These are phyloP conservation scores for Girardia tigrina DNA, from an alignment of 2,888 invertebrate genomes.

Conservation along the genomic window DNA sequence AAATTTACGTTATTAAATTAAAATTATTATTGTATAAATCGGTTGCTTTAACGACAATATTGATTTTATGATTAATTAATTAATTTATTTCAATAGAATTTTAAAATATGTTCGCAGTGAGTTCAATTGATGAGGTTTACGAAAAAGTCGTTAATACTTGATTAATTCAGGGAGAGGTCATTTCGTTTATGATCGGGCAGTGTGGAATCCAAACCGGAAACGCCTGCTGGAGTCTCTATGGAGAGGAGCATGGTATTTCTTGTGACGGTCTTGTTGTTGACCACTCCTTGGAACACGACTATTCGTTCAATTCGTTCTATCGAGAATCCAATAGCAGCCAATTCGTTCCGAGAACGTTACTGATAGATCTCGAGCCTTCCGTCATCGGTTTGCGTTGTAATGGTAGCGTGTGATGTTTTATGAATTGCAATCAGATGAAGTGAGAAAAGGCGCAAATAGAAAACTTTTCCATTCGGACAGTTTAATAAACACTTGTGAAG, in stretches of 20 bases:
- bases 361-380: background rate
- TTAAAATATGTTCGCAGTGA: background rate
- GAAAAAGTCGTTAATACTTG: background rate
- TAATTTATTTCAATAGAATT: background rate
- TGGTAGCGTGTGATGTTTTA: background rate
- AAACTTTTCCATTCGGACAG: background rate
- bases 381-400: background rate
- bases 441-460: background rate
- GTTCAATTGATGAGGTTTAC: background rate
- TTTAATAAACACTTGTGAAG: background rate
- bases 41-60: conserved; percentile 17
- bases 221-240: background rate
- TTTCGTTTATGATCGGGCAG: conserved; percentile 2
- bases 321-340: background rate
- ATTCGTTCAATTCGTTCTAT: conserved; percentile 8
- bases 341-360: conserved; percentile 1
- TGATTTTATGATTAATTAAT: background rate
- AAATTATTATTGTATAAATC: too few species aligned
- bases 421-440: background rate
- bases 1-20: too few species aligned
- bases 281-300: background rate
- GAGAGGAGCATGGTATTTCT: background rate
- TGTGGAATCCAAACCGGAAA: background rate
- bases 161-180: background rate
- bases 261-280: background rate